Base-by-base conservation (phyloP, 2,797 vertebrate genomes). In the Molossus molossus region DNA sequence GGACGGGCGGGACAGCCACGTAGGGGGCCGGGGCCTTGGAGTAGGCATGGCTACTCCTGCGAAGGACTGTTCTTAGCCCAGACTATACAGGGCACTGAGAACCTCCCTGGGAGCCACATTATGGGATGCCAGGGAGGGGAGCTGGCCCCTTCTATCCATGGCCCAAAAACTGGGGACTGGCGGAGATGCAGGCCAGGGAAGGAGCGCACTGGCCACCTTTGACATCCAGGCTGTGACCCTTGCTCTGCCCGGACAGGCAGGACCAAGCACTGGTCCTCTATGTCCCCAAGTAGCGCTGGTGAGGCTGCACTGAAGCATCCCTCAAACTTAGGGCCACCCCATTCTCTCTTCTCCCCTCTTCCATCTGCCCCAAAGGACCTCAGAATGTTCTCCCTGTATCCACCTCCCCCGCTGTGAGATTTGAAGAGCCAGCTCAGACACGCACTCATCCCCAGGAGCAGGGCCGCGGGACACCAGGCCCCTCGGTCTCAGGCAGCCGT, bases 161-260 rank as follows among this genome's bases (percentile, higher is more conserved):
- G 13, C 21, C 79, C 3, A 0, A 45, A 50, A 17, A 11, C 12
- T 0, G 0, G 76, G 45, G 11, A 3, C 9, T 0, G 76, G 11
- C 6, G 13, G 55, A 75, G 69, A 13, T 1, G 3, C 27, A 1
- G 53, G 33, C n/a, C 13, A 0, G 23, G 48, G n/a, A 33, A 45
- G 25, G 14, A 3, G 1, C 6, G 0, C 2, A 1, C 11, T 7
- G 4, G 45, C 83, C 1, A 0, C 87, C 57, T 76, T 15, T 37
- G n/a, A 27, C 13, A 1, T 58, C 40, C 0, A 4, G 15, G n/a
- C 55, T 1, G 0, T 4, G 29, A 50, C 25, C 45, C 75, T 21
- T 7, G 4, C 57, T 27, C 18, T n/a, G 12, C 48, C 33, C 20
- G 3, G 4, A 21, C 33, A 14, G 82, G 25, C 6, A n/a, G 65